Evolutionary conservation across 2,888 invertebrate genomes (phyloP), one percentile per base, ranked within the genome.

Genomic region (Marasmarcha lunaedactyla): DNA sequence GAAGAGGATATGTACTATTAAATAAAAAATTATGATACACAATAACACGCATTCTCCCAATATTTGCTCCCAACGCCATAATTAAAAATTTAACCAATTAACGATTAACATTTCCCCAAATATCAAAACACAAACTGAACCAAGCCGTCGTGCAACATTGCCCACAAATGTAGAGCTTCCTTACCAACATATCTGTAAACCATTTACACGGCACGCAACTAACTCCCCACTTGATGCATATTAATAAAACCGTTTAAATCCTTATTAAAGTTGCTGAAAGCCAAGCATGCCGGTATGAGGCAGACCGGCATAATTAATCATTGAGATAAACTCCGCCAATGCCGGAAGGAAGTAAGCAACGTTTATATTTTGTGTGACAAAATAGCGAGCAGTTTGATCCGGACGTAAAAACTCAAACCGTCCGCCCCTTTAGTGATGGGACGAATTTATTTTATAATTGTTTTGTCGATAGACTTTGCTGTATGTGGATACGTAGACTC

Each of bases 351-450:
- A 81, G 72, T 74, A 54, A 58, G 72, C 72, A 62, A 76, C 77
- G 69, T 83, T 81, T 81, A 81, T 81, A 79, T 83, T 79, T 78
- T 79, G 79, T 83, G 72, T 79, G 81, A 83, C 81, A 83, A 83
- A 83, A 83, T 79, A 73, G 76, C 73, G 71, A 66, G 69, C 74
- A 63, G 77, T 79, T 81, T 81, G 79, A 81, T 78, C 77, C 77
- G 74, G 71, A 74, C 73, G 69, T 73, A 83, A 83, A 81, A 83
- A 81, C 71, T 79, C 74, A 67, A 72, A 71, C 78, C 59, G 60
- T 58, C 61, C 59, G 53, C 54, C 50, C 36, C 44, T 13, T 36
- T 69, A 71, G 77, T 43, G 64, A 35, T 47, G 71, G 20, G 37
- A 2, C n/a, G 13, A 13, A 33, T 39, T n/a, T 45, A 46, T 55